These are phyloP conservation scores for Henricia sp. DNA, from an alignment of 53 echinoderm and acorn worm genomes.

Conservation along the genomic window DNA sequence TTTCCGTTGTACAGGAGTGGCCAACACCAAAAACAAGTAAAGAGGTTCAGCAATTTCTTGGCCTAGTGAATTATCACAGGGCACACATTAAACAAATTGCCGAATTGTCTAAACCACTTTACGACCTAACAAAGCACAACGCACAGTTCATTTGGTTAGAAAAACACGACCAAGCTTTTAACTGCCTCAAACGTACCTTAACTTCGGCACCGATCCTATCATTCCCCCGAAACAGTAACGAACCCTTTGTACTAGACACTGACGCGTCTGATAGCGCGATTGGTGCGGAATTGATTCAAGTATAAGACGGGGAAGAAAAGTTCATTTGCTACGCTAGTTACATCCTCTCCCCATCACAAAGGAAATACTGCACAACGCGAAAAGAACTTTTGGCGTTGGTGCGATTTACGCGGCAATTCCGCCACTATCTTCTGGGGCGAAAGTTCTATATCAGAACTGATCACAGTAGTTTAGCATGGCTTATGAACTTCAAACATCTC, in stretches of 20 bases:
- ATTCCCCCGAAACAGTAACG: constrained; percentile 3
- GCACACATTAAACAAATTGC: constrained; percentile 7
- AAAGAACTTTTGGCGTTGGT: constrained; percentile 21
- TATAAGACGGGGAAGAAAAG: constrained; percentile 7
- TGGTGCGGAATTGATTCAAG: constrained; percentile 4
- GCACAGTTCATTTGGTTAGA: background rate
- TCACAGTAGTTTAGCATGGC: constrained; percentile 4
- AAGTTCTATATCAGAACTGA: background rate
- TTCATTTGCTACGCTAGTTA: constrained; percentile 13
- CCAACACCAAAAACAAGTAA: background rate
- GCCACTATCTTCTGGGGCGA: constrained; percentile 5
- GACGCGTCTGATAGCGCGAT: constrained; percentile 13
- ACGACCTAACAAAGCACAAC: background rate
- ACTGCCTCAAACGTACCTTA: background rate
- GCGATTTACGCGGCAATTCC: background rate
- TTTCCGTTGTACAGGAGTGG: background rate
- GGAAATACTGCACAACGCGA: constrained; percentile 5
- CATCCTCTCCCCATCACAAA: constrained; percentile 20
- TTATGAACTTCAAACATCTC: constrained; percentile 5
- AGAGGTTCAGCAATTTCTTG: constrained; percentile 6
- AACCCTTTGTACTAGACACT: background rate
- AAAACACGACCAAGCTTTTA: constrained; percentile 5
- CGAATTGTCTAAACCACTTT: background rate
- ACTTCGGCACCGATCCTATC: background rate
- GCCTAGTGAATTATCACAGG: constrained; percentile 10